Evolutionary conservation across 2,888 invertebrate species (phyloP).

Genomic region (Lasioglossum villosulum): DNA sequence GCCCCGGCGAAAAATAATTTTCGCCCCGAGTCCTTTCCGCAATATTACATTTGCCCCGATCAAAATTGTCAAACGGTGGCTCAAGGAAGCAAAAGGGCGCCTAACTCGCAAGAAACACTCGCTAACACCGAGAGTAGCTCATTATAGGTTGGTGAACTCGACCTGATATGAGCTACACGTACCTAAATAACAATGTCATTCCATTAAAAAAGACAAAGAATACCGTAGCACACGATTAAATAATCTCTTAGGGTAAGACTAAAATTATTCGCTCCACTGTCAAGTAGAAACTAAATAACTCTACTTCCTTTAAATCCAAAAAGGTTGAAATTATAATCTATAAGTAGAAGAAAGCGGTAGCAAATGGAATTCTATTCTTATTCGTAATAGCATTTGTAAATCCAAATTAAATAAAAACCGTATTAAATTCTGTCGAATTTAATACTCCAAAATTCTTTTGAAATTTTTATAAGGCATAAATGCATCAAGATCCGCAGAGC

Average conservation of each 20-base stretch:
- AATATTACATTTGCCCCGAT: slow-evolving; percentile 27
- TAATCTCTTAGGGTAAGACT: too few relatives aligned
- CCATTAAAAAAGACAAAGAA: background rate
- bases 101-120: background rate
- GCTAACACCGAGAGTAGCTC: background rate
- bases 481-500: background rate
- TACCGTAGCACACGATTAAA: too few relatives aligned
- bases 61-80: slow-evolving; percentile 22
- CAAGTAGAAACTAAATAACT: too few relatives aligned
- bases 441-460: too few relatives aligned
- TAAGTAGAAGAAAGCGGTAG: background rate
- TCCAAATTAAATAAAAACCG: too few relatives aligned
- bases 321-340: background rate
- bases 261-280: too few relatives aligned
- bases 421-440: too few relatives aligned
- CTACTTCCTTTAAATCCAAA: too few relatives aligned
- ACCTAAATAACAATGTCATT: background rate
- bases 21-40: slow-evolving; percentile 12
- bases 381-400: too few relatives aligned
- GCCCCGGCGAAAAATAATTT: slow-evolving; percentile 40
- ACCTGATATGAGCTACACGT: background rate
- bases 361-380: too few relatives aligned
- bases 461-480: too few relatives aligned
- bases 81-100: background rate
- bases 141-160: too few relatives aligned